phyloP scores from a whole-genome alignment of 2,888 invertebrate genomes.

The Xanthostigma xanthostigma region DNA sequence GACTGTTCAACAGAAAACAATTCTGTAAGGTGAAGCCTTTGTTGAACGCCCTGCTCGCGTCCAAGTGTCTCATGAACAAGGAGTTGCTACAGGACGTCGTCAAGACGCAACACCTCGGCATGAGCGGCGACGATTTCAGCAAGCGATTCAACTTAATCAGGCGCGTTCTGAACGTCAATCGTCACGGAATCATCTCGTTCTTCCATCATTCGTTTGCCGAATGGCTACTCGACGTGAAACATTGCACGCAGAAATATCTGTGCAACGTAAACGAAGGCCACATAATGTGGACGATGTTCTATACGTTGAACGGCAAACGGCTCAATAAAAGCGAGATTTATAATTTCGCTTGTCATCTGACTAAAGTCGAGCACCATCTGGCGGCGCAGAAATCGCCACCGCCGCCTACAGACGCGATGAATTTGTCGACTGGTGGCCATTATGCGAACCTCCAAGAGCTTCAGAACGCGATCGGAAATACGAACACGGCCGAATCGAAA shows the following conservation, averaged over 20 bases:
- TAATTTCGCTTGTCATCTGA: conserved; percentile 54
- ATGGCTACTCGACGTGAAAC: conserved; percentile 95
- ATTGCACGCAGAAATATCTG: conserved; percentile 87
- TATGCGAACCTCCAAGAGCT: conserved; percentile 19
- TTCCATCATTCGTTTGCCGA: conserved; percentile 92
- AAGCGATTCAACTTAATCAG: conserved; percentile 60
- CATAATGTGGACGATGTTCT: conserved; percentile 72
- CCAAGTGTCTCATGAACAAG: conserved; percentile 70
- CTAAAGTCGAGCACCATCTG: conserved; percentile 48
- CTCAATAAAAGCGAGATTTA: conserved; percentile 60
- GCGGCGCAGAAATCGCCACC: conserved; percentile 28
- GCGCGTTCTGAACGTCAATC: conserved; percentile 40
- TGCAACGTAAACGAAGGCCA: conserved; percentile 81
- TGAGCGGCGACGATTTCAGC: conserved; percentile 68
- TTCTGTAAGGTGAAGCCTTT: conserved; percentile 77
- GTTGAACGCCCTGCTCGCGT: conserved; percentile 75
- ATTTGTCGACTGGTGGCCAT: conserved; percentile 18
- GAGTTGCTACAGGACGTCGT: conserved; percentile 69
- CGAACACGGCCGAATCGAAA: neutral
- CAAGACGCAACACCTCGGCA: conserved; percentile 60
- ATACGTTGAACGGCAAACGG: conserved; percentile 52
- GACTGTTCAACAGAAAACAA: conserved; percentile 76
- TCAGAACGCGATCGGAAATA: conserved; percentile 21
- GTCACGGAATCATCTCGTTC: conserved; percentile 47
- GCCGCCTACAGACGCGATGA: conserved; percentile 15